Conservation (phyloP, 1,140 invertebrate species). For the Heliothis subflexa region DNA sequence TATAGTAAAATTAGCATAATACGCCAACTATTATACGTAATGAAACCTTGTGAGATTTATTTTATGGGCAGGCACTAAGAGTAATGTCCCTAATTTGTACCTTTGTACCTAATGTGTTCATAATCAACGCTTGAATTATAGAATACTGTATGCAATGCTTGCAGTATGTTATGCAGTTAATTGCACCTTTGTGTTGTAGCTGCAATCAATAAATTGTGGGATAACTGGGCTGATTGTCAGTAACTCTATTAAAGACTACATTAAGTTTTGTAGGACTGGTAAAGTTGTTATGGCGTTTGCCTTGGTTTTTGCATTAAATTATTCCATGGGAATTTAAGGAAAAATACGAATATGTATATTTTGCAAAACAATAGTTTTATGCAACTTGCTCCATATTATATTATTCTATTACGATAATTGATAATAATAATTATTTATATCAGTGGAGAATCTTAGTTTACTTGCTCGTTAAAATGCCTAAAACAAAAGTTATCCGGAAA, state of each 20-base stretch:
- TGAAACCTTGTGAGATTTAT: not conserved
- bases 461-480: too few species aligned
- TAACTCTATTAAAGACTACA: not conserved
- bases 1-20: not conserved
- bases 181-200: not conserved
- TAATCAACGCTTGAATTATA: not conserved
- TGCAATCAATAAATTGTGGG: conserved; percentile 9
- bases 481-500: too few species aligned
- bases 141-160: not conserved
- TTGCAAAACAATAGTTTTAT: too few species aligned
- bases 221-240: conserved; percentile 21
- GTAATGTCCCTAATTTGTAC: not conserved
- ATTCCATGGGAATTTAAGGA: not conserved
- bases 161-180: not conserved
- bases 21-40: not conserved
- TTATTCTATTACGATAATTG: too few species aligned
- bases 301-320: not conserved
- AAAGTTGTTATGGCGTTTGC: not conserved
- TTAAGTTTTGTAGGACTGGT: not conserved
- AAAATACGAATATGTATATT: too few species aligned
- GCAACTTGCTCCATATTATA: too few species aligned
- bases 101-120: not conserved
- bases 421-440: too few species aligned
- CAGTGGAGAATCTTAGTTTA: too few species aligned
- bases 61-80: not conserved